Conservation (phyloP, 2,797 vertebrate genomes). For the Phrynocephalus guinanensis region DNA sequence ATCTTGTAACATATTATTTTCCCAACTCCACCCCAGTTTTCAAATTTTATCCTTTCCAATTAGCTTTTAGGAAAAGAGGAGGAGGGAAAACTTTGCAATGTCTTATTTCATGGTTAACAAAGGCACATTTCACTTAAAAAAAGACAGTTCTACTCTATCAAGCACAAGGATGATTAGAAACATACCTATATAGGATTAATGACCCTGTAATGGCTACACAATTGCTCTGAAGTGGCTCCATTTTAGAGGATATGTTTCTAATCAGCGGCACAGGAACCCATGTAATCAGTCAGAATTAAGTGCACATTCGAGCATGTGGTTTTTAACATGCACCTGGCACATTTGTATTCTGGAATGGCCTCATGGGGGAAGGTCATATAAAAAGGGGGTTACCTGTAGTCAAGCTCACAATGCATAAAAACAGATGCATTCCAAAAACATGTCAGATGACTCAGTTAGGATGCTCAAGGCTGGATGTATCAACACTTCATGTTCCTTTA, state of each 20-base stretch:
- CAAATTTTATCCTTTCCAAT: conserved; percentile 24
- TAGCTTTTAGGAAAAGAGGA: conserved; percentile 53
- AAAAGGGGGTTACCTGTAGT: not conserved
- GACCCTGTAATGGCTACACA: conserved; percentile 58
- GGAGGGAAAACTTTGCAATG: conserved; percentile 14
- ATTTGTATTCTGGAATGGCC: not conserved
- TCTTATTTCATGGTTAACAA: conserved; percentile 51
- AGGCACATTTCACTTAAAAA: conserved; percentile 50
- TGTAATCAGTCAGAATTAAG: conserved; percentile 64
- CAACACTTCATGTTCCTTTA: not conserved
- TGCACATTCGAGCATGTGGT: conserved; percentile 31
- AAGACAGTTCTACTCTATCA: conserved; percentile 63
- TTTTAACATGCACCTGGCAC: conserved; percentile 51
- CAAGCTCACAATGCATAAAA: not conserved
- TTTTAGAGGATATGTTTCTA: conserved; percentile 63
- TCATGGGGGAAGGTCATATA: not conserved
- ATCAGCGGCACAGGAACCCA: conserved; percentile 64
- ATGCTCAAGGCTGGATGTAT: not conserved
- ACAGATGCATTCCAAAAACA: too few species aligned
- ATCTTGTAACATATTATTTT: not conserved
- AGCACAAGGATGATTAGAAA: conserved; percentile 71
- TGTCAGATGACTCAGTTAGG: not conserved
- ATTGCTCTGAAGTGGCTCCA: conserved; percentile 60
- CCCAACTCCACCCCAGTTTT: too few species aligned
- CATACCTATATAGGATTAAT: conserved; percentile 75